These are phyloP conservation scores for Hesperophylax magnus DNA, from an alignment of 1,140 invertebrate genomes.

Conservation along the genomic window DNA sequence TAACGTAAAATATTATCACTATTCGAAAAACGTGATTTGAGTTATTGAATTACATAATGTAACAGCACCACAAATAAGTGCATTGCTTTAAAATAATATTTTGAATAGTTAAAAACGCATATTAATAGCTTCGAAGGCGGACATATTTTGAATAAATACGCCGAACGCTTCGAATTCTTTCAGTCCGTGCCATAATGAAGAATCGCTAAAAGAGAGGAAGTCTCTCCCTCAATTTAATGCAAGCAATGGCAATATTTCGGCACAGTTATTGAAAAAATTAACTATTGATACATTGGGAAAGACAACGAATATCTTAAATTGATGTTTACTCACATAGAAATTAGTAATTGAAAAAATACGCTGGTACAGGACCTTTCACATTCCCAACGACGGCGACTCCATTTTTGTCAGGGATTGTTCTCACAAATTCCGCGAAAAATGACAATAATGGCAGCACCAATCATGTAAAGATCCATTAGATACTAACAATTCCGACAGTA, in stretches of 20 bases:
- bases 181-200: slow-evolving; percentile 19
- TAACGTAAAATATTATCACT: slow-evolving; percentile 1
- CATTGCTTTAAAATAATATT: neutral
- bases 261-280: slow-evolving; percentile 57
- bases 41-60: slow-evolving; percentile 36
- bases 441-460: slow-evolving; percentile 60
- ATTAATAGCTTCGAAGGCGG: neutral
- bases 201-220: slow-evolving; percentile 59
- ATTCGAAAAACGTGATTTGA: slow-evolving; percentile 34
- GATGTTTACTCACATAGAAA: slow-evolving; percentile 61
- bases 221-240: slow-evolving; percentile 69
- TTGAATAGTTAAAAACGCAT: neutral
- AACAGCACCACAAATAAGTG: neutral
- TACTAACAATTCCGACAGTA: slow-evolving; percentile 19
- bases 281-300: slow-evolving; percentile 59
- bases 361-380: slow-evolving; percentile 64
- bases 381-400: slow-evolving; percentile 65
- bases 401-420: slow-evolving; percentile 68
- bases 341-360: slow-evolving; percentile 64
- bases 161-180: slow-evolving; percentile 18
- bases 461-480: slow-evolving; percentile 25
- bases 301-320: slow-evolving; percentile 61
- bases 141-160: slow-evolving; percentile 7
- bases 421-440: slow-evolving; percentile 53
- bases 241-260: slow-evolving; percentile 55